These are phyloP conservation scores for Diachasmimorpha longicaudata DNA, from an alignment of 1,140 invertebrate species.

Conservation along the genomic window DNA sequence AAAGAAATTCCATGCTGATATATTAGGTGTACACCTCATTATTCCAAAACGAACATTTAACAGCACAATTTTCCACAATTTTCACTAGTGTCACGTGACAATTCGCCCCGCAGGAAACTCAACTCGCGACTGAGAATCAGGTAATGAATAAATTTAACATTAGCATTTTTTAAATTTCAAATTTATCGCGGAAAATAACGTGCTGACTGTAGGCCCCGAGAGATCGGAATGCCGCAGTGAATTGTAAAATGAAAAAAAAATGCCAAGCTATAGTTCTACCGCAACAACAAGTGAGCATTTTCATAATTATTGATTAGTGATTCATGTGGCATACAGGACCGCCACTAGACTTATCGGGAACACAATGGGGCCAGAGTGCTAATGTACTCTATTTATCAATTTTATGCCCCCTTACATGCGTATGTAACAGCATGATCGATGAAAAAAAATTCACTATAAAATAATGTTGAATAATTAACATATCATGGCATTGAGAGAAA, in stretches of 20 bases:
- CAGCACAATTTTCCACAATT: background rate
- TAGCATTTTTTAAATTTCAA: background rate
- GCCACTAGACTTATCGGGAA: slow-evolving; percentile 35
- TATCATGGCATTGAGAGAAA: slow-evolving; percentile 9
- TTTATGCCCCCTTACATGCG: background rate
- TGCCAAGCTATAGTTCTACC: background rate
- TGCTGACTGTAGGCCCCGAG: background rate
- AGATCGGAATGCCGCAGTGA: background rate
- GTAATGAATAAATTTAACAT: background rate
- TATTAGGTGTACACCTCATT: background rate
- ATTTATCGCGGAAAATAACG: background rate
- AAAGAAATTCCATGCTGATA: background rate
- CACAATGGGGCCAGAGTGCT: slow-evolving; percentile 25
- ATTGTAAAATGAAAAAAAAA: background rate
- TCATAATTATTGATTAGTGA: slow-evolving; percentile 32
- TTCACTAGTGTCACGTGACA: background rate
- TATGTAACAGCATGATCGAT: background rate
- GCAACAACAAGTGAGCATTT: background rate
- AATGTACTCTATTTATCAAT: slow-evolving; percentile 19
- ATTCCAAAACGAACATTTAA: background rate
- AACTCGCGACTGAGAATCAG: background rate
- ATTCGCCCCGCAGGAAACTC: background rate
- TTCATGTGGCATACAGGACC: slow-evolving; percentile 29
- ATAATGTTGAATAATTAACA: background rate
- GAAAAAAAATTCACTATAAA: background rate